Evolutionary conservation across 2,888 invertebrate genomes (phyloP).

Genomic region (Steromphala cineraria): DNA sequence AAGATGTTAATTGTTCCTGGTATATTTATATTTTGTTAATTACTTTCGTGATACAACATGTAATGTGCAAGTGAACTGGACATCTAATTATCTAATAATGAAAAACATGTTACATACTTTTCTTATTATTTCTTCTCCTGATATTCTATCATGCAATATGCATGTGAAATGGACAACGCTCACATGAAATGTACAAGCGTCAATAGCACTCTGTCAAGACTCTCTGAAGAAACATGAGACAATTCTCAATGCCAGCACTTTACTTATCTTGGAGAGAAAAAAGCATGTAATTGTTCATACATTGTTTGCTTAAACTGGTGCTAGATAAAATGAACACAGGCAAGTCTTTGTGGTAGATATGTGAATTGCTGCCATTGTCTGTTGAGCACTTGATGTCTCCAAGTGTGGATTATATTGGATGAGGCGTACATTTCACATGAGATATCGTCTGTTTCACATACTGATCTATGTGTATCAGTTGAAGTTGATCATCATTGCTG

Average conservation of each 20-base stretch:
- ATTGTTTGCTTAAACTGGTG: background rate
- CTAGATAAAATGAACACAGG: background rate
- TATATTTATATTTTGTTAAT: no score
- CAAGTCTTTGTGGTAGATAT: background rate
- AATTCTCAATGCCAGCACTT: background rate
- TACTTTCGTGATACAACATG: no score
- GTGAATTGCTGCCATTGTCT: background rate
- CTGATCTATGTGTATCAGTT: no score
- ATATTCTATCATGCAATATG: background rate
- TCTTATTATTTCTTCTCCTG: no score
- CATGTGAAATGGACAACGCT: background rate
- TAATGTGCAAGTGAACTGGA: background rate
- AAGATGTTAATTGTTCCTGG: no score
- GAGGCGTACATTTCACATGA: no score
- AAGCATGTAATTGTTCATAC: background rate
- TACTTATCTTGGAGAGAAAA: background rate
- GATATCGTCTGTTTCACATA: no score
- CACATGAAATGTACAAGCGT: background rate
- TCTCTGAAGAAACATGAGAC: background rate
- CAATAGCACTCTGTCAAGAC: background rate
- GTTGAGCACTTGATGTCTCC: background rate
- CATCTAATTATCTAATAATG: no score
- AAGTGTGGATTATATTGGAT: background rate
- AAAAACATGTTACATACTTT: no score
- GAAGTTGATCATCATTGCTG: no score